Percentiles rank a stretch among this genome's conserved stretches.
Conservation (phyloP, 2,113 vertebrate species). For the Tetrax tetrax region DNA sequence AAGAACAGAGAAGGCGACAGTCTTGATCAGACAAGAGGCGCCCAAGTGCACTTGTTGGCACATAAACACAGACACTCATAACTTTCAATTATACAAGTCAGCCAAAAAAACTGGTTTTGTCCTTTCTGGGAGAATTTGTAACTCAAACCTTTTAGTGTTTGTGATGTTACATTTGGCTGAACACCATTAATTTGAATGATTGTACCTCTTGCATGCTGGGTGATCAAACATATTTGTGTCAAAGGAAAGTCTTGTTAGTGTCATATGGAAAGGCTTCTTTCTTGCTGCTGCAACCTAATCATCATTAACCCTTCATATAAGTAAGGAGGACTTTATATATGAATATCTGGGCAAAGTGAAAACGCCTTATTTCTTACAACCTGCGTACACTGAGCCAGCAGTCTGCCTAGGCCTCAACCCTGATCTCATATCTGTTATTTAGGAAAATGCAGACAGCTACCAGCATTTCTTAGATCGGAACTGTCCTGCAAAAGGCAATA, state of each 20-base stretch:
- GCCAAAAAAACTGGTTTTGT: not conserved
- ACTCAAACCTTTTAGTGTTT: slow-evolving; percentile 28
- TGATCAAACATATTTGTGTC: not conserved
- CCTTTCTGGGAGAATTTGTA: slow-evolving; percentile 35
- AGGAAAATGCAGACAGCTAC: not conserved
- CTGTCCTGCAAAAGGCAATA: not conserved
- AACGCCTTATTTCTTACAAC: not conserved
- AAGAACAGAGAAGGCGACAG: not conserved
- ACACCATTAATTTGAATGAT: slow-evolving; percentile 15
- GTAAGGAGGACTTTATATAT: not conserved
- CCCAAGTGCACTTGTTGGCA: not conserved
- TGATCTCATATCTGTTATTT: not conserved
- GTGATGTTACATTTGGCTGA: slow-evolving; percentile 24
- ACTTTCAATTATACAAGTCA: slow-evolving; percentile 22
- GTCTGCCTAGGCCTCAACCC: not conserved
- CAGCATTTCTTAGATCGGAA: not conserved
- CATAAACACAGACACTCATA: not conserved
- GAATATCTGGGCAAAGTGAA: not conserved
- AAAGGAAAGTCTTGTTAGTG: not conserved
- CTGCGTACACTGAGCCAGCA: not conserved
- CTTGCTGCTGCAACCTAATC: not conserved
- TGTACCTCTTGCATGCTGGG: not conserved
- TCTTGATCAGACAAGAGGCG: slow-evolving; percentile 46
- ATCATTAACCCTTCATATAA: not conserved
- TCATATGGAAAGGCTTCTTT: not conserved